These are phyloP conservation scores for Catalaphyllia jardinei DNA, from an alignment of 64 coral and sea anemone genomes.

Conservation along the genomic window DNA sequence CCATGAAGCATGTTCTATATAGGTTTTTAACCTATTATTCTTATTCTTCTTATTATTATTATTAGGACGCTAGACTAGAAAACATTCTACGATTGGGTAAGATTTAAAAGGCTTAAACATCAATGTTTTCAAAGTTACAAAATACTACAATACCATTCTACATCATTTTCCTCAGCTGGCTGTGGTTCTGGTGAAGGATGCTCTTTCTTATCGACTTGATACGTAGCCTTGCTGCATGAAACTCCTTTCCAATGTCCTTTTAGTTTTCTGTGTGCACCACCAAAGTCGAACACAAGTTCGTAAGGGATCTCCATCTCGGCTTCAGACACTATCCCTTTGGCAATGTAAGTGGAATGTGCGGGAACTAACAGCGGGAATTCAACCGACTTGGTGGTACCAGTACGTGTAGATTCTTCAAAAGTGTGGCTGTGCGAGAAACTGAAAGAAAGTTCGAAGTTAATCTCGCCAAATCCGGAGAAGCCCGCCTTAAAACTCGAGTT, in stretches of 20 bases:
- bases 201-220: background rate
- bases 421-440: background rate
- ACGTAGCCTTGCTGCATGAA: background rate
- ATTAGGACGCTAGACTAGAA: no score
- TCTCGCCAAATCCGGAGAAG: background rate
- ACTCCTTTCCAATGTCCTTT: background rate
- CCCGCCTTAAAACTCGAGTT: background rate
- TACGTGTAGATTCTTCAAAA: background rate
- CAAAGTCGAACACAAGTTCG: constrained; percentile 17
- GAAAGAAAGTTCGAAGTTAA: background rate
- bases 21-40: no score
- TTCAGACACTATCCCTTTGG: background rate
- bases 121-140: no score
- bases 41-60: no score
- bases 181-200: background rate
- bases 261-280: background rate
- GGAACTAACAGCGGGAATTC: constrained; percentile 10
- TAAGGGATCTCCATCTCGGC: constrained; percentile 5
- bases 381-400: background rate
- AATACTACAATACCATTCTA: no score
- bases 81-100: no score
- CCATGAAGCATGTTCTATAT: no score
- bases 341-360: constrained; percentile 1
- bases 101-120: no score
- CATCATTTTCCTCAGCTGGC: no score